Evolutionary conservation across 2,888 invertebrate species (phyloP).

Genomic region (Dicyrtomina minuta): DNA sequence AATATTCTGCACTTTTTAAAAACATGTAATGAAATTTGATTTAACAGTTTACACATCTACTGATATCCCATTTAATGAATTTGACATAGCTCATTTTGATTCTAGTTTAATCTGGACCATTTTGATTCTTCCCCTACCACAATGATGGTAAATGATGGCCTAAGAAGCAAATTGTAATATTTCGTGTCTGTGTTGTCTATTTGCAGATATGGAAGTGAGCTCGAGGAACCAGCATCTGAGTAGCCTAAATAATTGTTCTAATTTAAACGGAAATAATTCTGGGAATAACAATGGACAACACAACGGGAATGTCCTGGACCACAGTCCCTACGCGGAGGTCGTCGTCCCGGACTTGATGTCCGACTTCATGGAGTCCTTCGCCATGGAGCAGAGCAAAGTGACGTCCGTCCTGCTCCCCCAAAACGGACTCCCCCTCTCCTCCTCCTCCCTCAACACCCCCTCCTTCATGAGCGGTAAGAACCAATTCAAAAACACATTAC

Average conservation of each 20-base stretch:
- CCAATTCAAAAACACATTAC: neutral
- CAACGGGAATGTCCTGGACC: slow-evolving; percentile 44
- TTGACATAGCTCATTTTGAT: too few relatives aligned
- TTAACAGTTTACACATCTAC: too few relatives aligned
- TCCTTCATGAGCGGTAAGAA: slow-evolving; percentile 45
- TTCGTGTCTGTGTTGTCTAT: too few relatives aligned
- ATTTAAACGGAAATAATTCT: too few relatives aligned
- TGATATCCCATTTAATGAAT: too few relatives aligned
- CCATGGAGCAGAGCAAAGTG: slow-evolving; percentile 57
- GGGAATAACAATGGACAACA: slow-evolving; percentile 7
- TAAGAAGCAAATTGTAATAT: too few relatives aligned
- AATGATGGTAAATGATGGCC: too few relatives aligned
- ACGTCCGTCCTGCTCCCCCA: slow-evolving; percentile 55
- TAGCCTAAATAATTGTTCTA: too few relatives aligned
- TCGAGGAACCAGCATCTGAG: slow-evolving; percentile 64
- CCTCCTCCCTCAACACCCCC: slow-evolving; percentile 42
- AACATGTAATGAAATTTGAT: too few relatives aligned
- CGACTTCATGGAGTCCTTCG: slow-evolving; percentile 67
- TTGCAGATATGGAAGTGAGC: slow-evolving; percentile 76
- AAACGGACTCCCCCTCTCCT: slow-evolving; percentile 52
- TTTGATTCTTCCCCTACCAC: too few relatives aligned
- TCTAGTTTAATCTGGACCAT: too few relatives aligned
- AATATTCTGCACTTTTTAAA: too few relatives aligned
- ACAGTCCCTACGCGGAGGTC: slow-evolving; percentile 56
- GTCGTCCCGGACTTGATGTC: slow-evolving; percentile 68